These are phyloP conservation scores for Himalopsyche tibetana DNA, from an alignment of 2,888 invertebrate species.

Conservation along the genomic window DNA sequence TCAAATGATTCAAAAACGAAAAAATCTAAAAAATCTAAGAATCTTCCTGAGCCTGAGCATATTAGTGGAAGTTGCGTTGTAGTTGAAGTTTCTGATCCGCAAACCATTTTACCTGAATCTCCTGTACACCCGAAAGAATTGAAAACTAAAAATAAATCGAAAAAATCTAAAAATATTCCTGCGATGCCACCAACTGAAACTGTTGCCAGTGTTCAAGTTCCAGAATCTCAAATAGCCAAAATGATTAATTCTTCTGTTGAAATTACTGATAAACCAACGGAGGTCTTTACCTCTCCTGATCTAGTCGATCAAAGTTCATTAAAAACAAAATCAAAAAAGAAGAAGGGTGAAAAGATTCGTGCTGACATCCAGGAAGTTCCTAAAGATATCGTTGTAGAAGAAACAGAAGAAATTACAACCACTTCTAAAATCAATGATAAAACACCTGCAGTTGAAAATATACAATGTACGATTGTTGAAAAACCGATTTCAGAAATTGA, in stretches of 20 bases:
- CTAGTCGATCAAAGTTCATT: background rate
- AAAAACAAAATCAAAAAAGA: slow-evolving; percentile 25
- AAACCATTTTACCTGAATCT: background rate
- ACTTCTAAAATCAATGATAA: background rate
- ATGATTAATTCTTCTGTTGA: background rate
- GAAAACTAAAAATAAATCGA: no score
- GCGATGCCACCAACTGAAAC: background rate
- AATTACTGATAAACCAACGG: background rate
- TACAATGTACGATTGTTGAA: background rate
- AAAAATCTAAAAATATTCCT: background rate
- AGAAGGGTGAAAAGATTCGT: background rate
- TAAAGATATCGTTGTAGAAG: background rate
- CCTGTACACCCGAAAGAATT: background rate
- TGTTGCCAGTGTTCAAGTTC: background rate
- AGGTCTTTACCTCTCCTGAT: background rate
- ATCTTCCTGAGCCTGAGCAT: background rate
- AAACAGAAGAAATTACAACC: background rate
- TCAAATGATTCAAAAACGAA: background rate
- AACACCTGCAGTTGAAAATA: background rate
- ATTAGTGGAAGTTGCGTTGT: background rate
- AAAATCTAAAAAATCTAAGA: no score
- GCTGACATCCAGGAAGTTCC: background rate
- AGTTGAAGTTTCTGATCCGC: background rate
- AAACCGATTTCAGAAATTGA: background rate
- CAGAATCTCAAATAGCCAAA: background rate